Conservation (phyloP, 2,113 vertebrate genomes). For the Seriola rivoliana region DNA sequence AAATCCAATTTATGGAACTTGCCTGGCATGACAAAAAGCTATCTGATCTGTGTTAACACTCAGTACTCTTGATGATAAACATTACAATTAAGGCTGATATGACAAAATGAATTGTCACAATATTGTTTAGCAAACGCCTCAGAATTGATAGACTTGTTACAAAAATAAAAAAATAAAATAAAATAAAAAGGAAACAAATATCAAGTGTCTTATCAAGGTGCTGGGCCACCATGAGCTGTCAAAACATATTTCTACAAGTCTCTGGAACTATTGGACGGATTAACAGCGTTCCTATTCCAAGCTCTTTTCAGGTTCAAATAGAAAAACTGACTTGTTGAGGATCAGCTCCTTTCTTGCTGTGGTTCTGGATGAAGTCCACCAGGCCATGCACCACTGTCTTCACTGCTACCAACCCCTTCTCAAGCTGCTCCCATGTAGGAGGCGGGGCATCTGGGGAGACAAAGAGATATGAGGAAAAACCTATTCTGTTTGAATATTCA, state of each 20-base stretch:
- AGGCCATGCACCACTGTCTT: constrained; percentile 97
- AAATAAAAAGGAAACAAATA: background rate
- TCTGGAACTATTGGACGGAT: background rate
- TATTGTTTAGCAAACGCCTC: background rate
- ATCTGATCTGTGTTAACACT: background rate
- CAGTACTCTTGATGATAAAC: no score
- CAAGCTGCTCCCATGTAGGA: constrained; percentile 97
- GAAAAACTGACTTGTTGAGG: constrained; percentile 91
- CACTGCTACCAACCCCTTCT: constrained; percentile 97
- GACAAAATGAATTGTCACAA: no score
- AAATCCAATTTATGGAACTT: background rate
- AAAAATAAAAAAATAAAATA: background rate
- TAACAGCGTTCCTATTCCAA: background rate
- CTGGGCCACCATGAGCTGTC: background rate
- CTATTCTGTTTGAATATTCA: no score
- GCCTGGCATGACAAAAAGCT: background rate
- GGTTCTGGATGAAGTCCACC: constrained; percentile 99
- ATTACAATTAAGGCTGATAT: no score
- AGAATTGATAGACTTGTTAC: background rate
- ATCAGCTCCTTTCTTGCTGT: constrained; percentile 98
- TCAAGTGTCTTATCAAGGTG: background rate
- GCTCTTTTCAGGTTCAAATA: background rate
- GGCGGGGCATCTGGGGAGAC: constrained; percentile 91
- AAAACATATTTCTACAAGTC: background rate
- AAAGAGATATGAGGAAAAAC: background rate